Evolutionary conservation across 1,140 invertebrate species (phyloP).

Genomic region (Pantala flavescens): DNA sequence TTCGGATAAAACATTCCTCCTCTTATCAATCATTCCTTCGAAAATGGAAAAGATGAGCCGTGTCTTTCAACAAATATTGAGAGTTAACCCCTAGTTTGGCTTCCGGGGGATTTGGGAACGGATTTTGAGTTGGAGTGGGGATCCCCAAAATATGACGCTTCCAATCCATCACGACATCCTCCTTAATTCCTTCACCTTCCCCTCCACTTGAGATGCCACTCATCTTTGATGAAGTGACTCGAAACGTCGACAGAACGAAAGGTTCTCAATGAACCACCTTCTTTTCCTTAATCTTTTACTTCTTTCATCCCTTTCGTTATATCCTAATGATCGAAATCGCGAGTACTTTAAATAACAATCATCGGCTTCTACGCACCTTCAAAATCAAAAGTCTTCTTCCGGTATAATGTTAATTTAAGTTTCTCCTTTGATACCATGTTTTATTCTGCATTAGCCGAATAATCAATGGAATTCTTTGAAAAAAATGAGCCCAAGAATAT

Average conservation of each 20-base stretch:
- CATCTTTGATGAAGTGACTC: neutral
- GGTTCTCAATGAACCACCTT: neutral
- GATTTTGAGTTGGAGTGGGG: neutral
- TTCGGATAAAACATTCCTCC: no score
- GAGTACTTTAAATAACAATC: no score
- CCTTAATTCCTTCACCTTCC: neutral
- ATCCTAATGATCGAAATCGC: no score
- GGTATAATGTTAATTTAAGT: no score
- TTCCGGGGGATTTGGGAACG: slow-evolving; percentile 2
- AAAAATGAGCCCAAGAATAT: no score
- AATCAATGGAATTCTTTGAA: no score
- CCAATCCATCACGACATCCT: neutral
- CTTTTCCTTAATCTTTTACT: neutral
- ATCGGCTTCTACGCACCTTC: no score
- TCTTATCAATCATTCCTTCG: neutral
- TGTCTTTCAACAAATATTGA: neutral
- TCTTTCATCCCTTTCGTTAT: no score
- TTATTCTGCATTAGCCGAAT: no score
- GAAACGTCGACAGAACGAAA: neutral
- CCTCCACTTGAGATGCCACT: slow-evolving; percentile 3
- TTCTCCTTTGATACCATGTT: no score
- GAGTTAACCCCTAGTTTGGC: neutral
- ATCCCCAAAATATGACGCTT: neutral
- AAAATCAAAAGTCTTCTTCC: no score
- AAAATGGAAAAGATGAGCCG: slow-evolving; percentile 5